These are phyloP conservation scores for Madoqua kirkii DNA, from an alignment of 2,113 vertebrate species.

Conservation along the genomic window DNA sequence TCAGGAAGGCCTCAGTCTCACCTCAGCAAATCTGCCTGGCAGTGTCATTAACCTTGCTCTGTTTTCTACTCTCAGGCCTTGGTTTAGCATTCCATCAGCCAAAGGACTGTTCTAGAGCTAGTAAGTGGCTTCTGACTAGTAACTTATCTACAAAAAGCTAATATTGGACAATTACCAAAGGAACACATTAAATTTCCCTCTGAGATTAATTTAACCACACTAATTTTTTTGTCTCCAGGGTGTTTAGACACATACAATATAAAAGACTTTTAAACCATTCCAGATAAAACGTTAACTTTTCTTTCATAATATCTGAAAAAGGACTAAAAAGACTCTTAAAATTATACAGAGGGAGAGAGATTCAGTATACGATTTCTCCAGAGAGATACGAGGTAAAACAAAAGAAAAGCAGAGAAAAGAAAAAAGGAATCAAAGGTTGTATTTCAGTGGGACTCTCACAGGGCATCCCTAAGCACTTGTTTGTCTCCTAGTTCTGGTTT, in stretches of 20 bases:
- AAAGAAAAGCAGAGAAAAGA: not conserved
- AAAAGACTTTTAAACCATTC: not conserved
- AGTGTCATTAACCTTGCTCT: not conserved
- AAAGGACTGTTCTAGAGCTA: constrained; percentile 3
- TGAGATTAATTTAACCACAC: constrained; percentile 49
- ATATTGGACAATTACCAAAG: constrained; percentile 34
- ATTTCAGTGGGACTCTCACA: not conserved
- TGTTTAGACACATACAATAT: constrained; percentile 16
- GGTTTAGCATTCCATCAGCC: not conserved
- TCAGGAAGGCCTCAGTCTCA: not conserved
- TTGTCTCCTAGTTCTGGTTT: not conserved
- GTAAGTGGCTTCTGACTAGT: not conserved
- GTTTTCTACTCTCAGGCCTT: not conserved
- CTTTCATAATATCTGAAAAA: not conserved
- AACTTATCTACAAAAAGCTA: constrained; percentile 42
- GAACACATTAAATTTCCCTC: constrained; percentile 48
- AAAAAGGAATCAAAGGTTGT: not conserved
- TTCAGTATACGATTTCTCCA: not conserved
- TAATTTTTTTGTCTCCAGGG: not conserved
- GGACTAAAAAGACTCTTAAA: not conserved
- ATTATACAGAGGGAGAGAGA: not conserved
- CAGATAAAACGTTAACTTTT: constrained; percentile 31
- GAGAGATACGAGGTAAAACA: not conserved
- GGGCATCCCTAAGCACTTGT: not conserved
- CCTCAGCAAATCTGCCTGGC: not conserved